A percentile compares a stretch with the other conserved stretches of the same genome.
These are phyloP conservation scores for Lypha dubia DNA, from an alignment of 2,888 invertebrate species.

Conservation along the genomic window DNA sequence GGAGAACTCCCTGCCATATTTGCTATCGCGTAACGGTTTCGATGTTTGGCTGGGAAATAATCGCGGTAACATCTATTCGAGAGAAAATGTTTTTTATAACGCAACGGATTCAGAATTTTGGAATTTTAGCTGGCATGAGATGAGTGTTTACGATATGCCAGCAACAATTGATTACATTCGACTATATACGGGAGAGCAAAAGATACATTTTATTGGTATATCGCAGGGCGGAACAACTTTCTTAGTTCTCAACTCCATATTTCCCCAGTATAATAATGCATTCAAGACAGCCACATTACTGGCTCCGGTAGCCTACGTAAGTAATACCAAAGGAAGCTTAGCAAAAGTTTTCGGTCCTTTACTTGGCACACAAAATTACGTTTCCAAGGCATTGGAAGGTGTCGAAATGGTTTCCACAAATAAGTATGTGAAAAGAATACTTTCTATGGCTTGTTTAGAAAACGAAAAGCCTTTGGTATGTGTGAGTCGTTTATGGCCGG, in stretches of 20 bases:
- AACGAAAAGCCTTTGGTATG: conserved; percentile 80
- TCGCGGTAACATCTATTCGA: conserved; percentile 81
- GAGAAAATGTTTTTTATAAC: conserved; percentile 78
- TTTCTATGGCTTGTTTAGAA: conserved; percentile 80
- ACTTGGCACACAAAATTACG: conserved; percentile 80
- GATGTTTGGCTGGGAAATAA: conserved; percentile 83
- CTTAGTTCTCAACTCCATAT: conserved; percentile 80
- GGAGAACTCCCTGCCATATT: conserved; percentile 81
- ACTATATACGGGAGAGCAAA: conserved; percentile 76
- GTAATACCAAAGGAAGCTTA: conserved; percentile 84
- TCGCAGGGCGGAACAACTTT: conserved; percentile 82
- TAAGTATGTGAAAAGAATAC: conserved; percentile 80
- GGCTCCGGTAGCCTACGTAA: conserved; percentile 81
- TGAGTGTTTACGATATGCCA: conserved; percentile 81
- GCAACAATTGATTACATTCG: conserved; percentile 81
- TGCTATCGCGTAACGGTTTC: conserved; percentile 81
- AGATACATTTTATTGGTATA: conserved; percentile 81
- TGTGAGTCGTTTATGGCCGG: conserved; percentile 81
- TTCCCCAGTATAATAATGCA: conserved; percentile 80
- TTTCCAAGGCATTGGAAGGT: conserved; percentile 80
- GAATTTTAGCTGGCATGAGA: conserved; percentile 83
- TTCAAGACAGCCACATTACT: conserved; percentile 81
- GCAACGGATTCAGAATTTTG: conserved; percentile 83
- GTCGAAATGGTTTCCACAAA: conserved; percentile 82
- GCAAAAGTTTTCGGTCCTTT: conserved; percentile 86